Evolutionary conservation across 2,113 vertebrate genomes (phyloP), one percentile per base, ranked within the genome.

Genomic region (Seriola quinqueradiata): DNA sequence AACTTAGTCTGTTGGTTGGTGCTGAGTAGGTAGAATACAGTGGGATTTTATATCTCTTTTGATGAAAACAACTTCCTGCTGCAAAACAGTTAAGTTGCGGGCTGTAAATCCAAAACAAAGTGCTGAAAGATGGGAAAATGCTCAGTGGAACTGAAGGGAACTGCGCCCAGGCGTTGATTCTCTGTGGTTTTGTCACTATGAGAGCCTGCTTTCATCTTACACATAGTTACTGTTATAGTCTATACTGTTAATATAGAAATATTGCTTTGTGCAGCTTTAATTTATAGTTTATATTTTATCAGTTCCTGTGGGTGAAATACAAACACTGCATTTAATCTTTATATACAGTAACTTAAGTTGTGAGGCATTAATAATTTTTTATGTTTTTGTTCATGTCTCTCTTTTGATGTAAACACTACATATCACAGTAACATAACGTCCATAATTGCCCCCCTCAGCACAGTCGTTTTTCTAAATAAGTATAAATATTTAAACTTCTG

Each of bases 81-180:
- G 38, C 7, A 58, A 28, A 67, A 67, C 44, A 67, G 25, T 32
- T 11, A 23, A 70, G 14, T 8, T 1, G 46, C 46, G 32, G 28
- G 34, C 38, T 2, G 11, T 63, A 25, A 78, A 54, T 63, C 61
- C 36, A 1, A 79, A 70, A 63, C 11, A 63, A 78, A 61, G 36
- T 21, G 19, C 52, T 55, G 52, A 55, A 55, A 55, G 8, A 23
- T 0, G 2, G 21, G 52, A n/a, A n/a, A 52, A 52, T 21, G 48
- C 4, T 52, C 48, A 17, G 19, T 21, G 19, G 48, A 21, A 21
- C 48, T 46, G 44, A 46, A 8, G 48, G 17, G 16, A 50, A 50
- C 17, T 50, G 17, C 48, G 17, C 16, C 17, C 48, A 19, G 16
- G 14, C 14, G 10, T 46, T 46, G 44, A 46, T 46, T 46, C 44